A percentile compares a stretch with the other conserved stretches of the same genome.
phyloP scores from a whole-genome alignment of 2,888 invertebrate species.

The Caenorhabditis wallacei region DNA sequence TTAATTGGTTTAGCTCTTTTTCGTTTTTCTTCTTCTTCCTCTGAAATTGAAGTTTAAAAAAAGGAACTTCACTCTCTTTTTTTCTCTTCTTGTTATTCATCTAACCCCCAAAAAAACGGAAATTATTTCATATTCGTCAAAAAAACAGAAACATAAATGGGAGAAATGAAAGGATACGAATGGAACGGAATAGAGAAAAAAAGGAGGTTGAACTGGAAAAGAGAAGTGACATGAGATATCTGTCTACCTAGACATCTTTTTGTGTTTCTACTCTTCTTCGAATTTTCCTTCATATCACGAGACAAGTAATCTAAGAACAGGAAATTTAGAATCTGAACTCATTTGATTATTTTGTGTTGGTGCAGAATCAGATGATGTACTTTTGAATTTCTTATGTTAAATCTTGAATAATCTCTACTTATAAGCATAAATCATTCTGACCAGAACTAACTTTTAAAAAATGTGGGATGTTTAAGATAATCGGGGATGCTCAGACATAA shows the following conservation, averaged over 20 bases:
- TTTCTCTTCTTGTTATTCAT: neutral
- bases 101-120: constrained; percentile 10
- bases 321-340: too few species aligned
- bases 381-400: too few species aligned
- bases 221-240: constrained; percentile 1
- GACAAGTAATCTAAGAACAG: too few species aligned
- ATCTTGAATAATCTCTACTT: neutral
- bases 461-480: neutral
- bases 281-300: too few species aligned
- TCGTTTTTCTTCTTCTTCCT: neutral
- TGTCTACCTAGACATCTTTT: too few species aligned
- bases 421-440: neutral
- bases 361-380: too few species aligned
- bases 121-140: too few species aligned
- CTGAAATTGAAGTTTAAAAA: constrained; percentile 27
- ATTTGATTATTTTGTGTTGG: too few species aligned
- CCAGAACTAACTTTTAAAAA: neutral
- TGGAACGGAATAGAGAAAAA: neutral
- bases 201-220: neutral
- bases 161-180: constrained; percentile 10
- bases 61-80: constrained; percentile 16
- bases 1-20: constrained; percentile 38
- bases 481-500: neutral
- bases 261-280: too few species aligned
- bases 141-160: constrained; percentile 15